Evolutionary conservation across 1,140 invertebrate genomes (phyloP).

Genomic region (Polypedilum vanderplanki): DNA sequence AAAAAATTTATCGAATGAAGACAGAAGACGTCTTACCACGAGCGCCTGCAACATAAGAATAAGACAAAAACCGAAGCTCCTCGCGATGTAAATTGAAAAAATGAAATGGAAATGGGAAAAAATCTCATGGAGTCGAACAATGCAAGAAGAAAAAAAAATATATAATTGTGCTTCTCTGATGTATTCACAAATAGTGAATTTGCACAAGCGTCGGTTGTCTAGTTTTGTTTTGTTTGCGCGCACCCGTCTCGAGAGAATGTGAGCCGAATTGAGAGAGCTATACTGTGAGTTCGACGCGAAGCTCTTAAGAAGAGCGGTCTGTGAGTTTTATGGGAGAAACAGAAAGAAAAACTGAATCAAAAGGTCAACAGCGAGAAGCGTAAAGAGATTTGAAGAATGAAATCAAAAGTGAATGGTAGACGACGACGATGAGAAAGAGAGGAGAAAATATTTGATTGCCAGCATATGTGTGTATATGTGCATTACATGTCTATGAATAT

Average conservation of each 20-base stretch:
- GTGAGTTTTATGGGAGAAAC: neutral
- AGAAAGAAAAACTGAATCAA: neutral
- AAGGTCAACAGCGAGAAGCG: slow-evolving; percentile 10
- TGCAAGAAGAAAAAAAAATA: neutral
- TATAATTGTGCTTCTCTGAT: slow-evolving; percentile 12
- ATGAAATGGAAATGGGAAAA: slow-evolving; percentile 26
- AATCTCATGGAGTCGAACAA: slow-evolving; percentile 1
- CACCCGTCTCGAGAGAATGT: neutral
- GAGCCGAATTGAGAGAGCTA: neutral
- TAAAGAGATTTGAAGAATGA: slow-evolving; percentile 7
- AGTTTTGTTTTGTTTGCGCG: slow-evolving; percentile 4
- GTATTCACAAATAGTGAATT: slow-evolving; percentile 19
- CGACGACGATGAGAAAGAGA: neutral
- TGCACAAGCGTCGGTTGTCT: neutral
- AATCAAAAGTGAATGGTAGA: slow-evolving; percentile 3
- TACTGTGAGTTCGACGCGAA: neutral
- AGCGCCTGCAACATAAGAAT: slow-evolving; percentile 25
- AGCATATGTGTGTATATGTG: too few species aligned
- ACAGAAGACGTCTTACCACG: slow-evolving; percentile 3
- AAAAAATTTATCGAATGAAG: neutral
- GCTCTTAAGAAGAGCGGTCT: neutral
- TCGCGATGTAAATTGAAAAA: slow-evolving; percentile 1
- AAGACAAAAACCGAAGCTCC: slow-evolving; percentile 25
- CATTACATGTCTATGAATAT: too few species aligned
- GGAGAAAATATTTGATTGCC: neutral